Base-by-base conservation (phyloP, 2,113 vertebrate species). In the Mustela nigripes region DNA sequence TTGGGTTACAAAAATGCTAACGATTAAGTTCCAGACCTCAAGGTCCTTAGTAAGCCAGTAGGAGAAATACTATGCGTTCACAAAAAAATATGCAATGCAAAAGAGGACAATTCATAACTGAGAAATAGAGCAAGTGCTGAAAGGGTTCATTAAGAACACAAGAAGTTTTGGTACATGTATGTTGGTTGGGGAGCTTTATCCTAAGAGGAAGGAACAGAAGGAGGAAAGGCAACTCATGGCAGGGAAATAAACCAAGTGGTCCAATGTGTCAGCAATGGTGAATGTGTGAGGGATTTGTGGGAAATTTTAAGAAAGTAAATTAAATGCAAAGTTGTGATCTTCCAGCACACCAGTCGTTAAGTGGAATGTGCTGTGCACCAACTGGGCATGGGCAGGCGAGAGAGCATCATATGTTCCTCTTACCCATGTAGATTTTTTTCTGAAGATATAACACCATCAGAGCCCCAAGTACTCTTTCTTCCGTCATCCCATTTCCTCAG, bases 321-420 rank as follows among this genome's bases (percentile, higher is more conserved):
- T 69, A 56, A 86, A 76, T 31, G 10, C 31, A 53, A 76, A 31
- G 12, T 67, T 74, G 1, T 39, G 31, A 7, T 28, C 24, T 63
- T 71, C 26, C 19, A 80, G 11, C 28, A 21, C 15, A 58, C 33
- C 42, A 15, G 36, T 48, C 12, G 11, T 42, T 60, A 33, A 62
- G 33, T 69, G 36, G 56, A 24, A 56, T 36, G 7, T 62, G 45
- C 48, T 88, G 12, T 48, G 56, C 0, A 11, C 53, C 42, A 62
- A 5, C 6, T n/a, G n/a, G 58, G 14, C 24, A 7, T 28, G 9
- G 21, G 12, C 24, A 22, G 11, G 22, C 1, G 0, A 53, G 18
- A 15, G 10, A 9, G 4, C 39, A 18, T 9, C 18, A 50, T 39
- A n/a, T 39, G 45, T 42, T 79, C 24, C n/a, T 65, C 56, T 78